A percentile compares a stretch with the other conserved stretches of the same genome.
Conservation (phyloP, 2,797 vertebrate genomes). For the Rhyacichthys aspro region DNA sequence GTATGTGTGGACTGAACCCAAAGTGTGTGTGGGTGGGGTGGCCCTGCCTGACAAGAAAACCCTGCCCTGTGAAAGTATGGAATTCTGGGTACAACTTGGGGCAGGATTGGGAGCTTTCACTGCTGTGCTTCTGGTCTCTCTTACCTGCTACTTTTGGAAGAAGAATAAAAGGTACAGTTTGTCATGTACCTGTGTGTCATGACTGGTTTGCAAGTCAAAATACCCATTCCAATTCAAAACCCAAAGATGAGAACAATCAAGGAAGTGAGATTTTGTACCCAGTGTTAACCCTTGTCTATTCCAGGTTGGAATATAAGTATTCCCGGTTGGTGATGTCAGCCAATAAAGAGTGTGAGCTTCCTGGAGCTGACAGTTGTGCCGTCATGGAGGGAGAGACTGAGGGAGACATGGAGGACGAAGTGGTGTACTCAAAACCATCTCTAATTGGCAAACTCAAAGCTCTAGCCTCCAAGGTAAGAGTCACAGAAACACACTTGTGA, state of each 20-base stretch:
- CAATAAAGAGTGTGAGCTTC: slow-evolving; percentile 95
- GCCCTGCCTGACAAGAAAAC: slow-evolving; percentile 87
- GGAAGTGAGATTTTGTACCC: slow-evolving; percentile 1
- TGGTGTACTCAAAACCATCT: slow-evolving; percentile 93
- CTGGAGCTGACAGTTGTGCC: slow-evolving; percentile 95
- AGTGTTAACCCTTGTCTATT: not conserved
- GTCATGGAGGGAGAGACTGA: slow-evolving; percentile 97
- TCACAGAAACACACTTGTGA: not conserved
- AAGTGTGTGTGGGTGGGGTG: slow-evolving; percentile 89
- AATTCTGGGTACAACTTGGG: slow-evolving; percentile 92
- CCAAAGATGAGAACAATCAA: not conserved
- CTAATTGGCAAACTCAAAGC: slow-evolving; percentile 93
- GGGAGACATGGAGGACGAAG: slow-evolving; percentile 88
- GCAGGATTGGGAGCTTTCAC: slow-evolving; percentile 86
- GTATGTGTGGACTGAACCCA: slow-evolving; percentile 94
- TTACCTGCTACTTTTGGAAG: slow-evolving; percentile 99
- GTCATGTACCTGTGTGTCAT: no score
- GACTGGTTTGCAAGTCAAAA: not conserved
- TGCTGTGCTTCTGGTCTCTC: slow-evolving; percentile 87
- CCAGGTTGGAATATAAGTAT: slow-evolving; percentile 96
- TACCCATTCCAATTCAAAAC: no score
- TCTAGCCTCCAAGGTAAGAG: slow-evolving; percentile 92
- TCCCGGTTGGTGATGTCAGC: slow-evolving; percentile 95
- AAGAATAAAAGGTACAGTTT: slow-evolving; percentile 91
- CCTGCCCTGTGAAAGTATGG: slow-evolving; percentile 87